These are phyloP conservation scores for Cichladusa arquata DNA, from an alignment of 2,113 vertebrate species.

Conservation along the genomic window DNA sequence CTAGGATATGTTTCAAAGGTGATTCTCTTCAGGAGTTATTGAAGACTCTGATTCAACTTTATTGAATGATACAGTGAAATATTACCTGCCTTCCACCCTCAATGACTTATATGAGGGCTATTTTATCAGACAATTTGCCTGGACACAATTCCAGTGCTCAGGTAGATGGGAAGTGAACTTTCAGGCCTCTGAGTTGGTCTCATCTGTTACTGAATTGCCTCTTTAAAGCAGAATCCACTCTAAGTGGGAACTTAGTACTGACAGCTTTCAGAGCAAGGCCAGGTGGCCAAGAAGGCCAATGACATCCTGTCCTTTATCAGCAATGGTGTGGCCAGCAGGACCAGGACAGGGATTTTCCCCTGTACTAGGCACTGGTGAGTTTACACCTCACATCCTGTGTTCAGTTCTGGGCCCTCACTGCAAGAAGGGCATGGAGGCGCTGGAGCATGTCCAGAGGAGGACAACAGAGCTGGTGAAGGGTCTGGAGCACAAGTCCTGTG, in stretches of 20 bases:
- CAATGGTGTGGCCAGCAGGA: neutral
- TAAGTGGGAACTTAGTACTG: neutral
- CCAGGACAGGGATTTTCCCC: neutral
- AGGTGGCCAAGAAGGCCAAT: neutral
- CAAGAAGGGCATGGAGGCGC: neutral
- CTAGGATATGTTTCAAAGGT: neutral
- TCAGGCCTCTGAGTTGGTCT: neutral
- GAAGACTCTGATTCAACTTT: neutral
- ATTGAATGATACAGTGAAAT: neutral
- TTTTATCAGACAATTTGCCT: neutral
- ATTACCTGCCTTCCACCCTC: neutral
- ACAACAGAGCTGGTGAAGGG: neutral
- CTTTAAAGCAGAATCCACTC: neutral
- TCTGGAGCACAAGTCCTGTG: neutral
- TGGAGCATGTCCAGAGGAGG: neutral
- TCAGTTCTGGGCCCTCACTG: neutral
- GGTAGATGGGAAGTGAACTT: neutral
- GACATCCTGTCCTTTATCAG: neutral
- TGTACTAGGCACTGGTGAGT: neutral
- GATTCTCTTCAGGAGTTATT: slow-evolving; percentile 30
- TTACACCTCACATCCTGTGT: neutral
- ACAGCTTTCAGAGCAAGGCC: neutral
- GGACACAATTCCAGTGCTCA: neutral
- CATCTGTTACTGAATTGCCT: neutral
- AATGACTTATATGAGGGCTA: neutral